Base-by-base conservation (phyloP, 2,888 invertebrate genomes). In the Agonopterix heracliana region DNA sequence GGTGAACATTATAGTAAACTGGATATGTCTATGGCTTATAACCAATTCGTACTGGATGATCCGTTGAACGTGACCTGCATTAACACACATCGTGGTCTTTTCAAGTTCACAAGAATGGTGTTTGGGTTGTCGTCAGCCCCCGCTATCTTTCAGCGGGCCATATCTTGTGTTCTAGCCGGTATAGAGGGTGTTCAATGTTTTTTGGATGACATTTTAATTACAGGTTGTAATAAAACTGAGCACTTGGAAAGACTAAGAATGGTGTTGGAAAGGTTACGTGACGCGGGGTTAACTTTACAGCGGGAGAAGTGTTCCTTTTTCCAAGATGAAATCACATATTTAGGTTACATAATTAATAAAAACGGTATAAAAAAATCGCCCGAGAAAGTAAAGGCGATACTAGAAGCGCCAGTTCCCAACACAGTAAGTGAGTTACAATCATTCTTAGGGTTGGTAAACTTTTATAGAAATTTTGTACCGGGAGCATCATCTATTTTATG, bases 361-460 rank as follows among this genome's bases (percentile, higher is more conserved):
- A 13, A 52, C 14, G 58, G 59, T 1, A 26, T 59, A 11, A 51
- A 54, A 40, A 57, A 59, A 42, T 48, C 48, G 7, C 53, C 54
- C 1, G 50, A 51, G 10, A 55, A 60, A 48, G 48, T 57, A 1
- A 54, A 53, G n/a, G 54, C 54, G 2, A 54, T 61, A 26, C 8
- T 47, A 7, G 13, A 45, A 13, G 45, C 45, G 4, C 35, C 35
- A 8, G 13, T 11, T 3, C 45, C 45, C 3, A 14, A 36, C 54
- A 56, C 55, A 45, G 44, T 58, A 7, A 49, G 8, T 35, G 49
- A 54, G 41, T 41, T 59, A 2, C 53, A 57, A 26, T 57, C 55
- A 3, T 61, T 59, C 50, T 49, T 60, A 34, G 58, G 56, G 1
- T 42, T 61, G 35, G 48, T 53, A 0, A 58, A 58, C 35, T 57